Evolutionary conservation across 2,797 vertebrate species (phyloP).

Genomic region (Sylvia borin): DNA sequence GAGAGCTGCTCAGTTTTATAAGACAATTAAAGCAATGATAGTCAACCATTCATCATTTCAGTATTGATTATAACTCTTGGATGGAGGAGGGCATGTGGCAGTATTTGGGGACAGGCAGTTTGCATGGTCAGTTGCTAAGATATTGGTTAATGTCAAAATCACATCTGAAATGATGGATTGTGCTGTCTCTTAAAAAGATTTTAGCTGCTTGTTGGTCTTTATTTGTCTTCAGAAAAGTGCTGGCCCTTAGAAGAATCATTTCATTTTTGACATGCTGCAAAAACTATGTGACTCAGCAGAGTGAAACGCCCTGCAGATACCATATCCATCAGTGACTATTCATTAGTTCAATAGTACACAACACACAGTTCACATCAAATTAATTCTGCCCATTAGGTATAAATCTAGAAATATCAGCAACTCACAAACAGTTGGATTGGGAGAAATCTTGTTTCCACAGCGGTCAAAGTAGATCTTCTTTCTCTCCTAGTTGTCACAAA

Average conservation of each 20-base stretch:
- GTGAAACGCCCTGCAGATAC: background rate
- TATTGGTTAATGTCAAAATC: background rate
- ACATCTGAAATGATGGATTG: slow-evolving; percentile 10
- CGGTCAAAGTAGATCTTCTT: background rate
- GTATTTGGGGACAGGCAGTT: background rate
- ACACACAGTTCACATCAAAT: background rate
- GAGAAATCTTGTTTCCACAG: background rate
- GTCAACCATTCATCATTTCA: background rate
- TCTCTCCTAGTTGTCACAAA: background rate
- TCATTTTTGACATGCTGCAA: slow-evolving; percentile 45
- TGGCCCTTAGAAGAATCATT: slow-evolving; percentile 61
- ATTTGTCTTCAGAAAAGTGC: slow-evolving; percentile 9
- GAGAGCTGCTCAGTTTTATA: background rate
- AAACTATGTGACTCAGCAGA: slow-evolving; percentile 8
- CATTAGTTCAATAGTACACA: background rate
- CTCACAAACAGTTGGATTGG: background rate
- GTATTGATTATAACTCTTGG: background rate
- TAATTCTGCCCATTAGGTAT: background rate
- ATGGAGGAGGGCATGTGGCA: background rate
- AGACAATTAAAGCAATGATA: background rate
- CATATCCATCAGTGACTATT: background rate
- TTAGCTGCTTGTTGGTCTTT: background rate
- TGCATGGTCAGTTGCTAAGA: background rate
- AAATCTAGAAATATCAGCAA: background rate
- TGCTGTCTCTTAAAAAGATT: background rate